phyloP scores from a whole-genome alignment of 2,888 invertebrate species.

The Drosophila cracens region DNA sequence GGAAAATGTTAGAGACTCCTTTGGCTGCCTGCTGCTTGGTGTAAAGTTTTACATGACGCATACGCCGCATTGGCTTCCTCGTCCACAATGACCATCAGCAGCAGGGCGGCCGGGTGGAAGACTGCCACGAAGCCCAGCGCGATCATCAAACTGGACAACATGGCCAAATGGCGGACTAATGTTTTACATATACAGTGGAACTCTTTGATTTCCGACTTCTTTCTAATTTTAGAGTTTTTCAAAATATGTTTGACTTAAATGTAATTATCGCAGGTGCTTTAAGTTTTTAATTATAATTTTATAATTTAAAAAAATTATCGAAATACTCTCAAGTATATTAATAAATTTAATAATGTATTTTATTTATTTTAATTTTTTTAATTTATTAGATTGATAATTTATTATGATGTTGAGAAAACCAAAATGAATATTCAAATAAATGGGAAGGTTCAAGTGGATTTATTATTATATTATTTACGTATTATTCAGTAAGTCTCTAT shows the following conservation, averaged over 20 bases:
- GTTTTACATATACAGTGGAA: slow-evolving; percentile 4
- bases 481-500: background rate
- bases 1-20: slow-evolving; percentile 62
- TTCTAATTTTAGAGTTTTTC: background rate
- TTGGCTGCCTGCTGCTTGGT: slow-evolving; percentile 26
- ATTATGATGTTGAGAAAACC: background rate
- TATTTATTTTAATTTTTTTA: background rate
- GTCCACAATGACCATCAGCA: slow-evolving; percentile 9
- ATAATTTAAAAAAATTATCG: background rate
- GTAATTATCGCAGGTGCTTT: background rate
- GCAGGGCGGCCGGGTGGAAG: background rate
- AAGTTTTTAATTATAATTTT: background rate
- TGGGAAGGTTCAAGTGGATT: background rate
- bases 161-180: slow-evolving; percentile 7
- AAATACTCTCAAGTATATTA: background rate
- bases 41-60: slow-evolving; percentile 61
- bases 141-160: slow-evolving; percentile 44
- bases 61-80: slow-evolving; percentile 64
- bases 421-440: background rate
- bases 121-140: slow-evolving; percentile 18
- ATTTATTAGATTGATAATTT: background rate
- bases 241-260: background rate
- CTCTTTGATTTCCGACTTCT: background rate
- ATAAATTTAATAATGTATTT: background rate
- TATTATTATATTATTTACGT: too few species aligned